Evolutionary conservation across 2,113 vertebrate species (phyloP).

Genomic region (Thamnaconus septentrionalis): DNA sequence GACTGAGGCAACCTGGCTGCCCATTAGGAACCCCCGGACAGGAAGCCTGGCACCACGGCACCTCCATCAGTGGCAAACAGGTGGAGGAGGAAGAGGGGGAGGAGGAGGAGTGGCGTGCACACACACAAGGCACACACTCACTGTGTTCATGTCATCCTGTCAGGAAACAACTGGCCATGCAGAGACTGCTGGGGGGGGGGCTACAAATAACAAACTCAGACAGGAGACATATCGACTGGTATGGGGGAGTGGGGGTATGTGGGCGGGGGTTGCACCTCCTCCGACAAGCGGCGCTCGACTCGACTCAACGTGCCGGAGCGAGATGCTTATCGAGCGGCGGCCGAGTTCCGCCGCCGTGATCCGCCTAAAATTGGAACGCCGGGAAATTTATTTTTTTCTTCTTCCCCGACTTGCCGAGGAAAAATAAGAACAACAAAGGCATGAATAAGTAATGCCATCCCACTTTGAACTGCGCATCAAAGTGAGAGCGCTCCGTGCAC

Average conservation of each 20-base stretch:
- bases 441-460: constrained; percentile 75
- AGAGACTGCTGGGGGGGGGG: constrained; percentile 5
- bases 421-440: constrained; percentile 75
- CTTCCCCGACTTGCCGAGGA: constrained; percentile 44
- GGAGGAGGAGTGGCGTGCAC: constrained; percentile 21
- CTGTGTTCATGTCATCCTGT: constrained; percentile 13
- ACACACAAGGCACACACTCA: neutral
- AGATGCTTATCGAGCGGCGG: constrained; percentile 36
- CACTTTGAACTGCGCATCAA: constrained; percentile 77
- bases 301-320: constrained; percentile 14
- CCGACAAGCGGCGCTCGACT: constrained; percentile 17
- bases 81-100: neutral
- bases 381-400: constrained; percentile 45
- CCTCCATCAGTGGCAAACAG: constrained; percentile 19
- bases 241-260: too few relatives aligned
- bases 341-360: constrained; percentile 44
- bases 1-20: constrained; percentile 23
- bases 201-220: constrained; percentile 42
- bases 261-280: constrained; percentile 23
- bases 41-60: constrained; percentile 29
- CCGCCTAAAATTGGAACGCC: constrained; percentile 63
- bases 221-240: constrained; percentile 33
- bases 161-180: constrained; percentile 27
- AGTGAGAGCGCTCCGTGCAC: constrained; percentile 33
- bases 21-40: constrained; percentile 37